Evolutionary conservation across 2,113 vertebrate genomes (phyloP), one percentile per base, ranked within the genome.

Genomic region (Dasyornis broadbenti): DNA sequence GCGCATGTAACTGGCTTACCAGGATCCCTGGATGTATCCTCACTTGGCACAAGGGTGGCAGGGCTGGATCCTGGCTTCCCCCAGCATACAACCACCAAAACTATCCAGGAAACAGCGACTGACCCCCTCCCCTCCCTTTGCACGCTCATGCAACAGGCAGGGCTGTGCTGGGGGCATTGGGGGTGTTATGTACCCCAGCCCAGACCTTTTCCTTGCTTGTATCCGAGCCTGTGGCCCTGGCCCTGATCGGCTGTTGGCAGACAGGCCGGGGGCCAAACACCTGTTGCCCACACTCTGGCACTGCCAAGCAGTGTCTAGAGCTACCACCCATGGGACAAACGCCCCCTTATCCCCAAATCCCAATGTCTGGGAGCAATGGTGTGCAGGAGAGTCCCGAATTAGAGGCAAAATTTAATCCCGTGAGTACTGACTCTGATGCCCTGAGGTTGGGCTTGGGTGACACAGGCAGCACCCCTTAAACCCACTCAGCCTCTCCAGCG

Each of bases 251-350:
- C 50, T 89, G 84, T 10, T 59, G 39, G 88, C 3, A 37, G 82
- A 63, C 20, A 39, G 94, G 94, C 61, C 0, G 7, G 87, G n/a
- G 40, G 89, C 87, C 96, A 97, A 94, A 40, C 96, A 96, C 96
- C 96, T 96, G 96, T 86, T 5, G 6, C 53, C 84, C 73, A 7
- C 23, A 6, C 50, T 53, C 86, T 5, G 3, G 3, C 14, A 28
- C 39, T 5, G 18, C 61, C 1, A 1, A 21, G 72, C 23, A 4
- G 31, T 10, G 66, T 8, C 23, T 0, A 4, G 45, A 54, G 63
- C 52, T 61, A 28, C n/a, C 57, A 49, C 37, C 44, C 68, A 27
- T 4, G 28, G n/a, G 16, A 54, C 44, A 42, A n/a, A 12, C 5
- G 9, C 19, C 14, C 11, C 26, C 3, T 4, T 8, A 2, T 1